Percentiles rank a stretch among this genome's conserved stretches.
These are phyloP conservation scores for Platysternon megacephalum DNA, from an alignment of 2,113 vertebrate species.

Conservation along the genomic window DNA sequence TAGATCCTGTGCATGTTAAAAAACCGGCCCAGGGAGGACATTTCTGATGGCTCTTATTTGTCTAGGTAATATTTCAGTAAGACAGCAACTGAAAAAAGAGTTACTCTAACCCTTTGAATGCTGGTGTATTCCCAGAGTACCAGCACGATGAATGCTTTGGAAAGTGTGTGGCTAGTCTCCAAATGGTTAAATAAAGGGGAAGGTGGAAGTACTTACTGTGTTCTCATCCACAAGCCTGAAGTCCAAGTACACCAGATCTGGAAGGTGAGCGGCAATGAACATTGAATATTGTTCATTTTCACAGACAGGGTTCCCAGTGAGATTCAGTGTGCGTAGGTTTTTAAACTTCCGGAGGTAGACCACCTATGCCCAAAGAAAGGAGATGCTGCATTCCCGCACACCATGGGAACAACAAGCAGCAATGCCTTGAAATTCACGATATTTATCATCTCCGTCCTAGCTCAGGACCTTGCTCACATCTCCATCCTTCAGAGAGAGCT, in stretches of 20 bases:
- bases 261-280: constrained; percentile 85
- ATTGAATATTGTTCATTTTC: constrained; percentile 75
- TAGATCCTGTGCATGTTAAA: neutral
- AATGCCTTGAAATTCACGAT: neutral
- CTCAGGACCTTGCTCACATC: neutral
- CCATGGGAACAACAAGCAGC: neutral
- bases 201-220: constrained; percentile 76
- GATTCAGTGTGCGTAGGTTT: constrained; percentile 80
- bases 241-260: constrained; percentile 87
- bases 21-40: neutral
- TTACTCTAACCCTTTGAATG: neutral
- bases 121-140: constrained; percentile 1
- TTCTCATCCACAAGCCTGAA: constrained; percentile 80
- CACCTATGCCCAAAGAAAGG: constrained; percentile 76
- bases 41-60: neutral
- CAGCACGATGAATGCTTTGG: constrained; percentile 1
- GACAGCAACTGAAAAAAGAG: constrained; percentile 32
- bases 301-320: constrained; percentile 86
- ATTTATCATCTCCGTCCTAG: neutral
- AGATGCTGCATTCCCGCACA: neutral
- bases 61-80: neutral
- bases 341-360: constrained; percentile 87
- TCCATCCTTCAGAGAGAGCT: neutral
- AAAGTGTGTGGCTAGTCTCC: neutral
- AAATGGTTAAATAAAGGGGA: neutral